Percentiles rank a stretch among this genome's conserved stretches.
Evolutionary conservation across 2,113 vertebrate species (phyloP).

Genomic region (Oncorhynchus kisutch): DNA sequence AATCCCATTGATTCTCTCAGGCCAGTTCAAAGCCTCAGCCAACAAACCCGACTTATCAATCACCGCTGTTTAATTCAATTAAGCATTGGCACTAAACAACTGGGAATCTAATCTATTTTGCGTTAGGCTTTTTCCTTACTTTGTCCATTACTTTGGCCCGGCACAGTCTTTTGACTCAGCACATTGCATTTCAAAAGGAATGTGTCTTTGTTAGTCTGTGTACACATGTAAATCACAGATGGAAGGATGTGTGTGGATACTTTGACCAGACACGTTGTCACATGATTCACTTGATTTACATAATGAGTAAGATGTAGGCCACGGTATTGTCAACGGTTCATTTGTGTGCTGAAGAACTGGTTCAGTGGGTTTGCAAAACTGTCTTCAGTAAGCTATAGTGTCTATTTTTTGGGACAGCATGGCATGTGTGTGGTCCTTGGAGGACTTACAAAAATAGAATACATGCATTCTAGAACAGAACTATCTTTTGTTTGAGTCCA

Average conservation of each 20-base stretch:
- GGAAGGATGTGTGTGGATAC: background rate
- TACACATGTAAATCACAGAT: background rate
- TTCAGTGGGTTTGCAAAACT: background rate
- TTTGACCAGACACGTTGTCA: background rate
- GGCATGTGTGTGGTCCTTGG: background rate
- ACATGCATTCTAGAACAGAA: background rate
- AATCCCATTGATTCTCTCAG: slow-evolving; percentile 18
- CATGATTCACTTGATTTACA: slow-evolving; percentile 9
- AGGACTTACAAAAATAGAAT: background rate
- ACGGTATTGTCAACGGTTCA: background rate
- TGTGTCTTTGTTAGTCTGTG: background rate
- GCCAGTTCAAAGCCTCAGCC: slow-evolving; percentile 13
- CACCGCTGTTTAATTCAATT: slow-evolving; percentile 39
- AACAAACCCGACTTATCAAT: slow-evolving; percentile 31
- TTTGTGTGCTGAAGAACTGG: background rate
- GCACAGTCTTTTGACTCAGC: background rate
- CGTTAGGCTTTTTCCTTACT: slow-evolving; percentile 12
- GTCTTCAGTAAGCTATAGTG: background rate
- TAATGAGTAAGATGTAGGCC: background rate
- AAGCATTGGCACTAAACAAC: slow-evolving; percentile 35
- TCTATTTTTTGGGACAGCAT: background rate
- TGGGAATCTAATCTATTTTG: slow-evolving; percentile 39
- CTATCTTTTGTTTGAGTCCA: background rate
- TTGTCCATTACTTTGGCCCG: slow-evolving; percentile 15
- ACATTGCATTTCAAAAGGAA: background rate